Conservation (phyloP, 2,797 vertebrate genomes). For the Dallia pectoralis region DNA sequence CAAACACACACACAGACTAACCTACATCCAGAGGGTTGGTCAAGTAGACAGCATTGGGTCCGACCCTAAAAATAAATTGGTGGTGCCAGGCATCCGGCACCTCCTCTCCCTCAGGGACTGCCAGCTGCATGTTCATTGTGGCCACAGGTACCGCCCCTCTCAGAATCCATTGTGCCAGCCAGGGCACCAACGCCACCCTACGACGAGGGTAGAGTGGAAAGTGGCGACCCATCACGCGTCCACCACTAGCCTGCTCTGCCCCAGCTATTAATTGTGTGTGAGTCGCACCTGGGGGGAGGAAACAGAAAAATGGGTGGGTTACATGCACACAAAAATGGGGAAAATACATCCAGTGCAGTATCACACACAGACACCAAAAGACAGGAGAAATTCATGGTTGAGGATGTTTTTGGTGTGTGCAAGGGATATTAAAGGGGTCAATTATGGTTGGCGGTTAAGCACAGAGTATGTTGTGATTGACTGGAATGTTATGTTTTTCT, state of each 20-base stretch:
- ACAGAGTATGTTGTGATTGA: background rate
- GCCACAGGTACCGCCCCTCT: conserved; percentile 71
- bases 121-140: conserved; percentile 81
- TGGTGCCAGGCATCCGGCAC: conserved; percentile 82
- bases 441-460: background rate
- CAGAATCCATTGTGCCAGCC: conserved; percentile 73
- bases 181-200: conserved; percentile 57
- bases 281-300: conserved; percentile 66
- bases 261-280: conserved; percentile 74
- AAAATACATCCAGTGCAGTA: background rate
- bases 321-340: background rate
- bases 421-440: background rate
- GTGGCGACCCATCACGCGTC: conserved; percentile 66
- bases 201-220: conserved; percentile 71
- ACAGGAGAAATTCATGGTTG: background rate
- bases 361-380: background rate
- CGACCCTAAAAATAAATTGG: conserved; percentile 76
- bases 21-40: conserved; percentile 78
- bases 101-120: conserved; percentile 69
- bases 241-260: conserved; percentile 64
- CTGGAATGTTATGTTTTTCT: background rate
- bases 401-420: background rate
- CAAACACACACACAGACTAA: conserved; percentile 44
- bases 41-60: conserved; percentile 68
- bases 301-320: background rate